Percentiles rank a stretch among this genome's conserved stretches.
phyloP scores from a whole-genome alignment of 2,797 vertebrate species.

The Balearica regulorum region DNA sequence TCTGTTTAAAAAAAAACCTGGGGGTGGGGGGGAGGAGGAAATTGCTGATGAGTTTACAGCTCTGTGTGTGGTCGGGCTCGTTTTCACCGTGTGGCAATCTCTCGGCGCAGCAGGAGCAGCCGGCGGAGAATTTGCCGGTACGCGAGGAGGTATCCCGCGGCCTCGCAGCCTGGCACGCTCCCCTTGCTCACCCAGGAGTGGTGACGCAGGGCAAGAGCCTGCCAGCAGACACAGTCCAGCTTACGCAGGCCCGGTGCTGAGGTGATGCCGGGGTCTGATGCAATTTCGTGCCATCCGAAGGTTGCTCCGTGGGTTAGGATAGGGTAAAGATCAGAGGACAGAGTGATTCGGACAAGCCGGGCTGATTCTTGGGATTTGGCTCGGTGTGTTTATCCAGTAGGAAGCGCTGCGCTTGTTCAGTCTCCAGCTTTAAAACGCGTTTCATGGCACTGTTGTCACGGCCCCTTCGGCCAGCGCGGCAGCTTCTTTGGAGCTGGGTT shows the following conservation, averaged over 20 bases:
- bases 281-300: background rate
- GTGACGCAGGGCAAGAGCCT: background rate
- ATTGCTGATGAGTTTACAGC: background rate
- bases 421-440: background rate
- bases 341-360: background rate
- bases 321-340: background rate
- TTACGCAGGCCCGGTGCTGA: fast-evolving
- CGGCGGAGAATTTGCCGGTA: fast-evolving
- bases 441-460: fast-evolving
- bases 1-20: background rate
- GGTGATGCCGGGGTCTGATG: fast-evolving
- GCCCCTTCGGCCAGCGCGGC: fast-evolving
- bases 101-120: background rate
- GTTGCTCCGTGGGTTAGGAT: fast-evolving
- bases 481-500: background rate
- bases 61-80: background rate
- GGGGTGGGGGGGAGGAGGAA: too few relatives aligned
- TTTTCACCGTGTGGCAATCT: fast-evolving
- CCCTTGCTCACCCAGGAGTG: background rate
- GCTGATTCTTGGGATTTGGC: background rate
- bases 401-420: fast-evolving
- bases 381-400: fast-evolving
- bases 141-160: fast-evolving
- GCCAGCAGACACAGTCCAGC: background rate
- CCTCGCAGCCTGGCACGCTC: fast-evolving